These are phyloP conservation scores for Sphaerophoria taeniata DNA, from an alignment of 2,888 invertebrate species.

Conservation along the genomic window DNA sequence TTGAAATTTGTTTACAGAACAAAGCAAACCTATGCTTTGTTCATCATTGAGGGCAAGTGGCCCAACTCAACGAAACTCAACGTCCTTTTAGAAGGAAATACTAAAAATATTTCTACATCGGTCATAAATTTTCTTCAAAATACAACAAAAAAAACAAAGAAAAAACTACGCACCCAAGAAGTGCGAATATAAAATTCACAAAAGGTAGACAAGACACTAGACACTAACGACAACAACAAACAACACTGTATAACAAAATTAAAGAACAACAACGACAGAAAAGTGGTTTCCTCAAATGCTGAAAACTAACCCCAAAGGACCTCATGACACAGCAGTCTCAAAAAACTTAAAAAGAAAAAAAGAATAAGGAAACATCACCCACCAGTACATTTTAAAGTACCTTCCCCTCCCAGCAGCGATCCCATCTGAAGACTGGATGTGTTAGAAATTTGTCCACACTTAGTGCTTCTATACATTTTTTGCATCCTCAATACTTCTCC, in stretches of 20 bases:
- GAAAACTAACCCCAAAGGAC: constrained; percentile 71
- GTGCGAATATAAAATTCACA: constrained; percentile 56
- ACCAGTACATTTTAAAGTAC: background rate
- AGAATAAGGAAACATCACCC: background rate
- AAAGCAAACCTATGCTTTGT: background rate
- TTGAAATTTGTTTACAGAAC: background rate
- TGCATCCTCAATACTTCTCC: constrained; percentile 17
- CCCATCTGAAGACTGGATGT: constrained; percentile 48
- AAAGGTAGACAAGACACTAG: constrained; percentile 45
- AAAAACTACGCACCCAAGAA: constrained; percentile 32
- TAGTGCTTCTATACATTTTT: constrained; percentile 33
- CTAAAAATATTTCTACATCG: constrained; percentile 64
- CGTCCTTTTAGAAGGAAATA: constrained; percentile 45
- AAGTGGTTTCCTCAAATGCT: constrained; percentile 70
- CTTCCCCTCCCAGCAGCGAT: background rate
- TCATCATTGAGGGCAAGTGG: constrained; percentile 9
- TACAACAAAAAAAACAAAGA: background rate
- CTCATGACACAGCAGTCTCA: constrained; percentile 46
- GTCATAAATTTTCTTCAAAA: constrained; percentile 53
- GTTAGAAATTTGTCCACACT: constrained; percentile 72
- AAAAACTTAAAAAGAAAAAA: background rate
- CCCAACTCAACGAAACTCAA: constrained; percentile 11
- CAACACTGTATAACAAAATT: constrained; percentile 22
- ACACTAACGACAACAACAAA: constrained; percentile 18
- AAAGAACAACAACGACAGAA: constrained; percentile 65